phyloP scores from a whole-genome alignment of 2,797 vertebrate species.

The Syndactyla subalaris region DNA sequence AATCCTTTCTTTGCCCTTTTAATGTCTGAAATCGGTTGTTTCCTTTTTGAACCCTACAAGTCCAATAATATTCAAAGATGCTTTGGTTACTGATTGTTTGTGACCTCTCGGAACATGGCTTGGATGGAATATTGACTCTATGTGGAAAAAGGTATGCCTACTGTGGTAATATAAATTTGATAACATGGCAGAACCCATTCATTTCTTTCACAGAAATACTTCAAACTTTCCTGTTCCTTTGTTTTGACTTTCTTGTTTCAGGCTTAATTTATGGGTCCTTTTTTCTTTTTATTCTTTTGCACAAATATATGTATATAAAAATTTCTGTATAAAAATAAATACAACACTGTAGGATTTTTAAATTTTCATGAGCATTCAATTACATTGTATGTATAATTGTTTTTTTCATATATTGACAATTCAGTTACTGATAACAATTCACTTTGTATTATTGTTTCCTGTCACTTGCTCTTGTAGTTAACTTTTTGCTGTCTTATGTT shows the following conservation, averaged over 20 bases:
- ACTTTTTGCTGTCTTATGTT: not conserved
- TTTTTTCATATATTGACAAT: not conserved
- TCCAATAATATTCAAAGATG: not conserved
- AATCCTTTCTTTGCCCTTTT: not conserved
- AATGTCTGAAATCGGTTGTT: not conserved
- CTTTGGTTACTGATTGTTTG: not conserved
- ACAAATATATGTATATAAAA: not conserved
- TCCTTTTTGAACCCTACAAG: not conserved
- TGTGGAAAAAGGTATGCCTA: not conserved
- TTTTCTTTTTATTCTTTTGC: not conserved
- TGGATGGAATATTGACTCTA: not conserved
- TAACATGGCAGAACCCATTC: not conserved
- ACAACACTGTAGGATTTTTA: not conserved
- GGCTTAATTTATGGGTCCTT: not conserved
- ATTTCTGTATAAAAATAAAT: not conserved
- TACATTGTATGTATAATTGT: not conserved
- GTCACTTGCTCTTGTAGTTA: not conserved
- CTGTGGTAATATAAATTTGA: not conserved
- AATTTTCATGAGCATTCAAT: not conserved
- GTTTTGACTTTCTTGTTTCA: not conserved
- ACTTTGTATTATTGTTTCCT: not conserved
- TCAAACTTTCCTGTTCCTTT: not conserved
- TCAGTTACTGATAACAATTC: not conserved
- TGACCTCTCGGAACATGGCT: not conserved
- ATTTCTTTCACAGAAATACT: not conserved